Evolutionary conservation across 1,140 invertebrate genomes (phyloP).

Genomic region (Drosophila miranda): DNA sequence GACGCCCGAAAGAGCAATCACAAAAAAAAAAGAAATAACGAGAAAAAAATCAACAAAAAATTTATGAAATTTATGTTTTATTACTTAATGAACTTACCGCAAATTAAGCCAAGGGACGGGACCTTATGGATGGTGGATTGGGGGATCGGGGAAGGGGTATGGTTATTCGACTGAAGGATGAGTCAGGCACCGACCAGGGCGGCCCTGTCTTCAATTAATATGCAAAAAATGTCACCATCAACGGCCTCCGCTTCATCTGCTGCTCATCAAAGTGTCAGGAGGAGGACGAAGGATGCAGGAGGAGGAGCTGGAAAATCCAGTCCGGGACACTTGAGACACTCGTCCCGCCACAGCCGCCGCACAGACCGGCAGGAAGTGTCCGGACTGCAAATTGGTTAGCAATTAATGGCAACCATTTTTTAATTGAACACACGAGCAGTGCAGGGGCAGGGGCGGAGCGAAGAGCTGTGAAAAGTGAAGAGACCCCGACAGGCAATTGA

Average conservation of each 20-base stretch:
- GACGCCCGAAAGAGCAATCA: neutral
- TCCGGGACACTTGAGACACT: slow-evolving; percentile 32
- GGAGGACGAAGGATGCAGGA: neutral
- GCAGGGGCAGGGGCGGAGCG: neutral
- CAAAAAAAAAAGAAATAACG: slow-evolving; percentile 33
- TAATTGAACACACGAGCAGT: slow-evolving; percentile 62
- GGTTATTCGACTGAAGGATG: slow-evolving; percentile 12
- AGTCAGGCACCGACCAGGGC: neutral
- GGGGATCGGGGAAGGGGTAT: slow-evolving; percentile 10
- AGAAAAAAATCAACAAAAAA: slow-evolving; percentile 32
- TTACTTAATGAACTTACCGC: slow-evolving; percentile 81
- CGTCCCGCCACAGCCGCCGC: neutral
- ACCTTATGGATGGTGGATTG: slow-evolving; percentile 10
- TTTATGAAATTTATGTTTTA: slow-evolving; percentile 78
- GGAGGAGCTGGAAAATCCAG: slow-evolving; percentile 31
- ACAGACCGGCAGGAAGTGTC: slow-evolving; percentile 30
- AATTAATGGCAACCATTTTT: slow-evolving; percentile 66
- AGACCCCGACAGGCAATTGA: neutral
- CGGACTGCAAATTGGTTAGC: slow-evolving; percentile 67
- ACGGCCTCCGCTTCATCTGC: slow-evolving; percentile 37
- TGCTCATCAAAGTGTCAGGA: slow-evolving; percentile 52
- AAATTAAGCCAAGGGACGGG: slow-evolving; percentile 73
- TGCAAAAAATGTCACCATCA: slow-evolving; percentile 75
- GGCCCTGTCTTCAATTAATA: slow-evolving; percentile 74
- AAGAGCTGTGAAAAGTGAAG: neutral